Conservation (phyloP, 2,113 vertebrate species). For the Cyphomyrus plagiostoma region DNA sequence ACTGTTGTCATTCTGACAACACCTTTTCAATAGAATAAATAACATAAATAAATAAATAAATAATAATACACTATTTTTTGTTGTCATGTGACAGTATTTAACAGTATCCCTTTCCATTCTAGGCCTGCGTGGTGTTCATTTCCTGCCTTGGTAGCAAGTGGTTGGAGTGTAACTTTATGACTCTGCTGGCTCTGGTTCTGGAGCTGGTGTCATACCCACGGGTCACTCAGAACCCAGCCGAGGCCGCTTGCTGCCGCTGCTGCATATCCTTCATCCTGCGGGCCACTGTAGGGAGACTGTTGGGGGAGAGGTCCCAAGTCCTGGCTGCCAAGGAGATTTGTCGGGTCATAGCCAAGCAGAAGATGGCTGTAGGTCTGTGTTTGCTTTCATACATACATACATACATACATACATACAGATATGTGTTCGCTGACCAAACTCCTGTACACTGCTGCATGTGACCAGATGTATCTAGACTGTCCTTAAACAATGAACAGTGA, state of each 20-base stretch:
- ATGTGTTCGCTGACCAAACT: background rate
- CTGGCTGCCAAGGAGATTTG: slow-evolving; percentile 81
- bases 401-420: background rate
- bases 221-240: slow-evolving; percentile 63
- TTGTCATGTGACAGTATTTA: background rate
- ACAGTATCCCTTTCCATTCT: slow-evolving; percentile 28
- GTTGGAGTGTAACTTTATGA: slow-evolving; percentile 78
- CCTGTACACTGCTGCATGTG: background rate
- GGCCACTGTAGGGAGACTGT: slow-evolving; percentile 73
- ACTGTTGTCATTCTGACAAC: background rate
- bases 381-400: slow-evolving; percentile 16
- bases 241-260: slow-evolving; percentile 63
- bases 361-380: slow-evolving; percentile 73
- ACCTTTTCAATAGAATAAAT: background rate
- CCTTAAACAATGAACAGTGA: background rate
- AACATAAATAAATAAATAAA: no score
- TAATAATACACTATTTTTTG: background rate
- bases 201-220: slow-evolving; percentile 72
- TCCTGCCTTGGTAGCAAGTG: slow-evolving; percentile 75
- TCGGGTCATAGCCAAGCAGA: slow-evolving; percentile 68
- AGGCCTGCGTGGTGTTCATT: slow-evolving; percentile 85
- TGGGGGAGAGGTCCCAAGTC: slow-evolving; percentile 88
- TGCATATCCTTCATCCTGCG: slow-evolving; percentile 85
- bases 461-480: background rate
- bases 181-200: slow-evolving; percentile 72